phyloP scores from a whole-genome alignment of 2,113 vertebrate genomes.

The Atherinomorus stipes region DNA sequence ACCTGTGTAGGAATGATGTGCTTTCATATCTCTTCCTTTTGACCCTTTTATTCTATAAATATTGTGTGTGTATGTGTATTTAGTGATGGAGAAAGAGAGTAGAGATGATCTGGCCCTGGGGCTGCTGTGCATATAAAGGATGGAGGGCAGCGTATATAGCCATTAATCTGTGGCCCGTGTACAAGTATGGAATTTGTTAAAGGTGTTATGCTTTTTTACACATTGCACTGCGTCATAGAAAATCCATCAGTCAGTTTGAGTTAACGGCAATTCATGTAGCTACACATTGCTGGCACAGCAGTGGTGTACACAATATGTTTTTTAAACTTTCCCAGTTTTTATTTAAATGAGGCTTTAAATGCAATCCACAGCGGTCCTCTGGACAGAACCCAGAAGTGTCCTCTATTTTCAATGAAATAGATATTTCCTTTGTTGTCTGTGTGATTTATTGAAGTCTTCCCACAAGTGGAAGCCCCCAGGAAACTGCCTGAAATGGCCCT shows the following conservation, averaged over 20 bases:
- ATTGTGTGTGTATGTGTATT: conserved; percentile 57
- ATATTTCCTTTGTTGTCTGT: conserved; percentile 85
- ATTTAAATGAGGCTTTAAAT: conserved; percentile 74
- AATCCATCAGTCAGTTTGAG: conserved; percentile 66
- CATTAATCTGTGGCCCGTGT: conserved; percentile 31
- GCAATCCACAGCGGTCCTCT: conserved; percentile 55
- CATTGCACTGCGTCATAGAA: conserved; percentile 39
- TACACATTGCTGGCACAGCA: conserved; percentile 23
- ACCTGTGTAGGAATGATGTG: conserved; percentile 67
- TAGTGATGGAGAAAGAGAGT: conserved; percentile 45
- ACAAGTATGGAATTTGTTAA: conserved; percentile 18
- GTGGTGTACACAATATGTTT: conserved; percentile 31
- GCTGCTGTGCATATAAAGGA: conserved; percentile 48
- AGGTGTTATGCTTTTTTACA: conserved; percentile 16
- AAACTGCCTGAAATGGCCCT: conserved; percentile 87
- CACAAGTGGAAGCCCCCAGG: conserved; percentile 85
- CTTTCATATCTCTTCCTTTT: conserved; percentile 67
- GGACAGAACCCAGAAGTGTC: conserved; percentile 78
- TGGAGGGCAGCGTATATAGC: conserved; percentile 42
- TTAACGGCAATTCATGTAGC: conserved; percentile 55
- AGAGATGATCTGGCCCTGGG: conserved; percentile 53
- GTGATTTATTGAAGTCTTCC: conserved; percentile 88
- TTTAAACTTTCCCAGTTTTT: conserved; percentile 57
- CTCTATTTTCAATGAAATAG: conserved; percentile 83
- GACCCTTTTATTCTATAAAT: conserved; percentile 78